Evolutionary conservation across 2,797 vertebrate species (phyloP).

Genomic region (Etheostoma nigrum): DNA sequence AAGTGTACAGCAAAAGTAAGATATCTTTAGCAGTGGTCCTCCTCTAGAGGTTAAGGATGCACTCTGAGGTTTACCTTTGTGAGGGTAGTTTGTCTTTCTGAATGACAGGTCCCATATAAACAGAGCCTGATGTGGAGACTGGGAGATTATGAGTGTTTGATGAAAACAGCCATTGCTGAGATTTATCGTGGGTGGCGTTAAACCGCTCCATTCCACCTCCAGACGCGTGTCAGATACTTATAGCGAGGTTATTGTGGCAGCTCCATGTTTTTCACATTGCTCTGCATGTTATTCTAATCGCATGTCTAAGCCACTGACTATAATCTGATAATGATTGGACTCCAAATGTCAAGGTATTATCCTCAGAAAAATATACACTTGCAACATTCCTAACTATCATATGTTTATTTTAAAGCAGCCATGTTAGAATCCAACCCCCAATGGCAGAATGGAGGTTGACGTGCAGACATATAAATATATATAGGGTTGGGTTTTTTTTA

Average conservation of each 20-base stretch:
- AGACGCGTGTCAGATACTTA: neutral
- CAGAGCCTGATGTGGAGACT: neutral
- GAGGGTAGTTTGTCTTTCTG: slow-evolving; percentile 18
- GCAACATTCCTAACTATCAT: slow-evolving; percentile 54
- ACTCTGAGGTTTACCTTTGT: slow-evolving; percentile 5
- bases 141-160: slow-evolving; percentile 58
- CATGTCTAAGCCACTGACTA: slow-evolving; percentile 33
- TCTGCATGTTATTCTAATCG: slow-evolving; percentile 37
- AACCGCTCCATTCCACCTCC: slow-evolving; percentile 27
- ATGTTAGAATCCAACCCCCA: slow-evolving; percentile 49
- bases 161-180: slow-evolving; percentile 37
- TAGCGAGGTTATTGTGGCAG: slow-evolving; percentile 9
- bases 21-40: neutral
- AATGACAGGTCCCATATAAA: slow-evolving; percentile 42
- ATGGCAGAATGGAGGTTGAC: slow-evolving; percentile 45
- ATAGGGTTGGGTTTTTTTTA: slow-evolving; percentile 63
- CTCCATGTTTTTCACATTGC: slow-evolving; percentile 21
- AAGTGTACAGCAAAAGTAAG: neutral
- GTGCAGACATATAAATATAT: slow-evolving; percentile 57
- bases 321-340: slow-evolving; percentile 64
- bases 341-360: slow-evolving; percentile 60
- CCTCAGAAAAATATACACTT: slow-evolving; percentile 66
- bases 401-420: slow-evolving; percentile 72
- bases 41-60: slow-evolving; percentile 38
- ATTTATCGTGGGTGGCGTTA: slow-evolving; percentile 24